These are phyloP conservation scores for Enchytraeus crypticus DNA, from an alignment of 2,888 invertebrate genomes.

Conservation along the genomic window DNA sequence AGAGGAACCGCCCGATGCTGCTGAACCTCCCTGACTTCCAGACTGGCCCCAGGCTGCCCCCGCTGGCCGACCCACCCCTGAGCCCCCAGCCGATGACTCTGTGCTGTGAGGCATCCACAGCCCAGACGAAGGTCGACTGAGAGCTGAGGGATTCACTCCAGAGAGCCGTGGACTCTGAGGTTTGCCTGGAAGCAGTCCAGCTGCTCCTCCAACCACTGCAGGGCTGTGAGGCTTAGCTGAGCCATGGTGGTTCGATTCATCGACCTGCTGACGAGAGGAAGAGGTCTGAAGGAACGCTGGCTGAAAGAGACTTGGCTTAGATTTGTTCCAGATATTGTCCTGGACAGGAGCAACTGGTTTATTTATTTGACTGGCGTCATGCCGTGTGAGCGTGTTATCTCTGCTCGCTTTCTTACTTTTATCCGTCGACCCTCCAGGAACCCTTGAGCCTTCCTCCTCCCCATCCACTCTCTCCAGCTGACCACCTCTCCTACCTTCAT, in stretches of 20 bases:
- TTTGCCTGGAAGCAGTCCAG: background rate
- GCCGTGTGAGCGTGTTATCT: too few species aligned
- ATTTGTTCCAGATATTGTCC: too few species aligned
- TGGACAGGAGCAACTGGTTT: too few species aligned
- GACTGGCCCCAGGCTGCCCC: background rate
- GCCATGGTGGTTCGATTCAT: background rate
- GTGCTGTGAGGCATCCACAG: background rate
- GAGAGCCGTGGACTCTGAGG: background rate
- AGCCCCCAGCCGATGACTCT: background rate
- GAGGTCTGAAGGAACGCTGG: background rate
- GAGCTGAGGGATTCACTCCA: background rate
- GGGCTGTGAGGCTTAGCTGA: background rate
- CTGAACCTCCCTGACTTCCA: too few species aligned
- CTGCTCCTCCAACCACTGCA: background rate
- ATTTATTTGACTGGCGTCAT: too few species aligned
- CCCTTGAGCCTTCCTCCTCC: too few species aligned
- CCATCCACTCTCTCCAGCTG: too few species aligned
- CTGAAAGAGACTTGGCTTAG: background rate
- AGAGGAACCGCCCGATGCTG: too few species aligned
- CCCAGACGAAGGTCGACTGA: background rate
- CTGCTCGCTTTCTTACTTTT: too few species aligned
- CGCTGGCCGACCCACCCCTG: background rate
- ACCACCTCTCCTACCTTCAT: too few species aligned
- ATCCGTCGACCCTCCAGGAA: too few species aligned
- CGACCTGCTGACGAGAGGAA: background rate